A percentile compares a stretch with the other conserved stretches of the same genome.
These are phyloP conservation scores for Gallinago undulata DNA, from an alignment of 2,113 vertebrate genomes.

Conservation along the genomic window DNA sequence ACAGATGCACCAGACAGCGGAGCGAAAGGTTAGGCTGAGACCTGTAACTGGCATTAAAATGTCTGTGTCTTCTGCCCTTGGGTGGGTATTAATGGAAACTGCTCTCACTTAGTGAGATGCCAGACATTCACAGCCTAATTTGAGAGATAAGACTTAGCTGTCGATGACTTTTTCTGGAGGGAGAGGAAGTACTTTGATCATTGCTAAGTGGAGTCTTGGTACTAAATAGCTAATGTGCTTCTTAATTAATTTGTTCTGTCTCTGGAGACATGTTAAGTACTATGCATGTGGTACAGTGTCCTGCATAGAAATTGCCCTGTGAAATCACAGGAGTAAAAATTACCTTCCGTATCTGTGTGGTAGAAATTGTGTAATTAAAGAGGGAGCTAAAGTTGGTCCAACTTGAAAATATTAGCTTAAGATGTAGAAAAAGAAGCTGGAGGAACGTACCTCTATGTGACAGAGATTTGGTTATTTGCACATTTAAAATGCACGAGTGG, in stretches of 20 bases:
- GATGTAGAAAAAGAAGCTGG: not conserved
- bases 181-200: constrained; percentile 11
- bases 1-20: not conserved
- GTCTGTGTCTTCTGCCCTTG: constrained; percentile 22
- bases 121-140: not conserved
- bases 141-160: not conserved
- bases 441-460: not conserved
- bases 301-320: not conserved
- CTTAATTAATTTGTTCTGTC: constrained; percentile 7
- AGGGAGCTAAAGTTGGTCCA: not conserved
- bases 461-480: not conserved
- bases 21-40: not conserved
- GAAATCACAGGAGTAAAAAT: not conserved
- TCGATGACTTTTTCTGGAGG: constrained; percentile 1
- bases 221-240: not conserved
- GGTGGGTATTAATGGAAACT: constrained; percentile 29
- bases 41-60: not conserved
- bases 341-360: not conserved
- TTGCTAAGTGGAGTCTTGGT: not conserved
- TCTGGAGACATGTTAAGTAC: not conserved
- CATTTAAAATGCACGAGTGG: not conserved
- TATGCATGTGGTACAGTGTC: not conserved
- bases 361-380: not conserved
- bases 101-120: not conserved
- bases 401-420: not conserved